These are phyloP conservation scores for Uloborus plumipes DNA, from an alignment of 2,888 invertebrate genomes.

Conservation along the genomic window DNA sequence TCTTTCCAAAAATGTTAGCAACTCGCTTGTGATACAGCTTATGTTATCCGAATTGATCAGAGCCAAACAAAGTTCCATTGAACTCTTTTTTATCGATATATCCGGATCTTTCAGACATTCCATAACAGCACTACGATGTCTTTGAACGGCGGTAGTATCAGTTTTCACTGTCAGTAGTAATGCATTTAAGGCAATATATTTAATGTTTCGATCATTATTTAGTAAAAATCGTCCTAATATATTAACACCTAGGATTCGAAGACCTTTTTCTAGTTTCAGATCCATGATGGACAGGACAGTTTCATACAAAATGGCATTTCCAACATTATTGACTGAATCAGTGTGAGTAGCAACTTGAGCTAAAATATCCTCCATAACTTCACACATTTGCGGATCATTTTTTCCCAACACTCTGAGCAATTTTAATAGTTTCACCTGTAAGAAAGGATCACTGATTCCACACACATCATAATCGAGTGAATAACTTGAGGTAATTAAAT, in stretches of 20 bases:
- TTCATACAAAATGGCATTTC: slow-evolving; percentile 99
- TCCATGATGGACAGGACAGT: slow-evolving; percentile 99
- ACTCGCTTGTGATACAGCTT: slow-evolving; percentile 97
- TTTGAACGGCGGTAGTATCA: slow-evolving; percentile 97
- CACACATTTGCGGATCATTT: slow-evolving; percentile 96
- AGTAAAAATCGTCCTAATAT: slow-evolving; percentile 97
- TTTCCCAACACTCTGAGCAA: slow-evolving; percentile 93
- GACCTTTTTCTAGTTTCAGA: slow-evolving; percentile 94
- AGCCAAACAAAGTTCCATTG: slow-evolving; percentile 98
- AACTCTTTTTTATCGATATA: slow-evolving; percentile 93
- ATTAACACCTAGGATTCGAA: slow-evolving; percentile 95
- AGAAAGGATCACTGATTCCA: slow-evolving; percentile 98
- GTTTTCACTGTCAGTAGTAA: slow-evolving; percentile 94
- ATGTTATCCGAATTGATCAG: slow-evolving; percentile 96
- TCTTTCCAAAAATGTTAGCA: slow-evolving; percentile 91
- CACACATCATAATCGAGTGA: slow-evolving; percentile 99
- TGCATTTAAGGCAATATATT: slow-evolving; percentile 98
- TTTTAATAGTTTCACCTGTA: slow-evolving; percentile 98
- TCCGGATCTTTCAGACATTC: slow-evolving; percentile 97
- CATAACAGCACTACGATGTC: slow-evolving; percentile 96
- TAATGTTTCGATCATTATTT: slow-evolving; percentile 99
- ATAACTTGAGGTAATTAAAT: slow-evolving; percentile 97
- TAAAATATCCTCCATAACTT: slow-evolving; percentile 99
- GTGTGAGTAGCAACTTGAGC: slow-evolving; percentile 99
- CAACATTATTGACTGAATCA: slow-evolving; percentile 99